phyloP scores from a whole-genome alignment of 2,113 vertebrate genomes.

The Pteruthius melanotis region DNA sequence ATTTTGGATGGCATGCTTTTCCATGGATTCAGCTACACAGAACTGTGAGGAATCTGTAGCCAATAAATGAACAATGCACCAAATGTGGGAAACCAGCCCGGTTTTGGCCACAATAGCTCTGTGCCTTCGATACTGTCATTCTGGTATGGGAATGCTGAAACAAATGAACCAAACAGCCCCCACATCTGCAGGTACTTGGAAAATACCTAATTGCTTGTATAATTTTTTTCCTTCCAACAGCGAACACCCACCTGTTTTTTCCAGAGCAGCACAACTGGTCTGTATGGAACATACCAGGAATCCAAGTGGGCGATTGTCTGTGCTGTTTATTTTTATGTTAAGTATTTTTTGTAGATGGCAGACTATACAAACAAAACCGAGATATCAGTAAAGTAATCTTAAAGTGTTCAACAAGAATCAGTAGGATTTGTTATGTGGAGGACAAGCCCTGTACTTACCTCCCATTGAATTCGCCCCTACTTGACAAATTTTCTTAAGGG shows the following conservation, averaged over 20 bases:
- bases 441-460: neutral
- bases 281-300: neutral
- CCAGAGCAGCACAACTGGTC: neutral
- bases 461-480: neutral
- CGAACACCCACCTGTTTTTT: neutral
- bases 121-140: accelerated
- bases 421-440: neutral
- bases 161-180: neutral
- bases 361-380: neutral
- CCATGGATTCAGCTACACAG: neutral
- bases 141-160: neutral
- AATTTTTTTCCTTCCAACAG: neutral
- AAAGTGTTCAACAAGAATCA: neutral
- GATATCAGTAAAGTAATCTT: neutral
- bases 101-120: neutral
- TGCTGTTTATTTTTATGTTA: neutral
- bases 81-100: neutral
- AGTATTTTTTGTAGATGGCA: neutral
- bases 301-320: neutral
- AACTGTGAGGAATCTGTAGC: neutral
- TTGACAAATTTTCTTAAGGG: neutral
- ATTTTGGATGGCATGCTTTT: neutral
- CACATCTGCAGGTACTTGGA: neutral
- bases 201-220: neutral
- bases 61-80: neutral